A percentile compares a stretch with the other conserved stretches of the same genome.
Conservation (phyloP, 2,113 vertebrate genomes). For the Ondatra zibethicus region DNA sequence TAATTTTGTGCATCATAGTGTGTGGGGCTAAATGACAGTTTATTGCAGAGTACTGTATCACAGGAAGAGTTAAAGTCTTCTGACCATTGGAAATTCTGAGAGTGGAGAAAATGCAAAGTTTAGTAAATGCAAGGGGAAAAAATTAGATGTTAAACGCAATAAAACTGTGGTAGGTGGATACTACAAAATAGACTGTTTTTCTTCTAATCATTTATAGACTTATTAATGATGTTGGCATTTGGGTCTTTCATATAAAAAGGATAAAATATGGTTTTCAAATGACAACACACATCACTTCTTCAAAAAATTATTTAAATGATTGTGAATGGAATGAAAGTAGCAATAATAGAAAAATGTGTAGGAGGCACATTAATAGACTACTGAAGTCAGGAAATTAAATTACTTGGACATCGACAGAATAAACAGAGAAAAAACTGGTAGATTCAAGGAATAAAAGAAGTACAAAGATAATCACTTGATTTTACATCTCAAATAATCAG, state of each 20-base stretch:
- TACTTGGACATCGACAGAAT: not conserved
- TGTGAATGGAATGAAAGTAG: not conserved
- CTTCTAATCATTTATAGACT: not conserved
- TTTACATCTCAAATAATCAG: not conserved
- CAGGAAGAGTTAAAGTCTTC: not conserved
- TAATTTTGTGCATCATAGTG: not conserved
- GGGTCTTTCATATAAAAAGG: not conserved
- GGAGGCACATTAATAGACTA: not conserved
- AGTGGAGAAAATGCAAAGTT: not conserved
- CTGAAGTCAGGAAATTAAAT: not conserved
- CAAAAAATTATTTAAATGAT: conserved; percentile 42
- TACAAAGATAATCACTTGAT: not conserved
- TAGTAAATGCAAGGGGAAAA: not conserved
- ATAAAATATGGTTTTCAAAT: not conserved
- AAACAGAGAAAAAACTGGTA: not conserved
- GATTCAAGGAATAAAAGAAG: not conserved
- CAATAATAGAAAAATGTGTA: not conserved
- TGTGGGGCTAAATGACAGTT: not conserved
- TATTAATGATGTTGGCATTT: not conserved
- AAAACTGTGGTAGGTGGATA: not conserved
- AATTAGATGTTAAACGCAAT: not conserved
- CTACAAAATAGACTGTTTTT: not conserved
- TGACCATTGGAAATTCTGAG: not conserved
- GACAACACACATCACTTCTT: not conserved
- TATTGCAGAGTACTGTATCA: not conserved